These are phyloP conservation scores for Alosa alosa DNA, from an alignment of 2,113 vertebrate genomes.

Conservation along the genomic window DNA sequence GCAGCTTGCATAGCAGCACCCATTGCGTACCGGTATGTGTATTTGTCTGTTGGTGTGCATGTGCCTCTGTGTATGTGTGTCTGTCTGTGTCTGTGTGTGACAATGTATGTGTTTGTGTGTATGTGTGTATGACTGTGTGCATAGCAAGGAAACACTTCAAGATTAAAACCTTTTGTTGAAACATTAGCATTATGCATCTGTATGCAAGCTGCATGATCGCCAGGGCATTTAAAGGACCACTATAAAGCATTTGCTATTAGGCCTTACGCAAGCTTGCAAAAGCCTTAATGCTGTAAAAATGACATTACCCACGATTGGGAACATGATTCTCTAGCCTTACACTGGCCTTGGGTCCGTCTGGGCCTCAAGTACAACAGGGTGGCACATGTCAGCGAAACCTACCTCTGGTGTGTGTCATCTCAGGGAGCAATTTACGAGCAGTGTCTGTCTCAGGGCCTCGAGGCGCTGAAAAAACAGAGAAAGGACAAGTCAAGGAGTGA, in stretches of 20 bases:
- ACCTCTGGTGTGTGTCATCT: conserved; percentile 63
- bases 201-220: neutral
- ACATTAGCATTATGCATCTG: conserved; percentile 4
- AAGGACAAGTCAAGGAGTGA: conserved; percentile 24
- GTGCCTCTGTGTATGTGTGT: neutral
- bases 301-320: neutral
- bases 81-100: neutral
- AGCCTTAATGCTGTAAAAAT: neutral
- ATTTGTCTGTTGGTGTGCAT: neutral
- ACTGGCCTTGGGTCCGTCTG: neutral
- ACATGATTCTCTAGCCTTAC: neutral
- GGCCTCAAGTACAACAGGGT: neutral
- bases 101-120: neutral
- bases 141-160: neutral
- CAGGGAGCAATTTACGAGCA: conserved; percentile 55
- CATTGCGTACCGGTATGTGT: neutral
- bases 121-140: neutral
- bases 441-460: conserved; percentile 61
- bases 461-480: conserved; percentile 56
- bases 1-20: conserved; percentile 12
- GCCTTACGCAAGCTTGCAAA: neutral
- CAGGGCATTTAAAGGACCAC: neutral
- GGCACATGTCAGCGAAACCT: conserved; percentile 14
- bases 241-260: neutral
- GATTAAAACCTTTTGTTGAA: neutral